These are phyloP conservation scores for Trilocha varians DNA, from an alignment of 2,888 invertebrate genomes.

Conservation along the genomic window DNA sequence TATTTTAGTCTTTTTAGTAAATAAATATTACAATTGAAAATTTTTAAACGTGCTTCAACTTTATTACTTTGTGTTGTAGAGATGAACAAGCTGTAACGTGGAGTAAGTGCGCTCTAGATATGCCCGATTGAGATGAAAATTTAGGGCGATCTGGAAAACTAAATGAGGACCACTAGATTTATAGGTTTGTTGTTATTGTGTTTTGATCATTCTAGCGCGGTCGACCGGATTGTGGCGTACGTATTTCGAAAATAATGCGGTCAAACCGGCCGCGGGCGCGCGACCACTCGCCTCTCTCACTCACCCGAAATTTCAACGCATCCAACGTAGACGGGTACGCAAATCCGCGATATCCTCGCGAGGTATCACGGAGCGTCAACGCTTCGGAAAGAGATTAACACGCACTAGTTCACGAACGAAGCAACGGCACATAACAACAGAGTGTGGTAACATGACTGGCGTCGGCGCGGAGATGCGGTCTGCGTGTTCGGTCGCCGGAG, in stretches of 20 bases:
- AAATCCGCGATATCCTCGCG: conserved; percentile 49
- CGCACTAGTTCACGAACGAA: conserved; percentile 58
- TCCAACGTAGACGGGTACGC: conserved; percentile 63
- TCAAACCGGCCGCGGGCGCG: conserved; percentile 67
- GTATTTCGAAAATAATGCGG: conserved; percentile 73
- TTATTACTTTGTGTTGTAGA: no score
- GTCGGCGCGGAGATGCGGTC: conserved; percentile 52
- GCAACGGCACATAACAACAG: conserved; percentile 56
- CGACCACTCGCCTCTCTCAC: conserved; percentile 62
- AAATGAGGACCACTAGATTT: conserved; percentile 36
- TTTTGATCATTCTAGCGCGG: conserved; percentile 66
- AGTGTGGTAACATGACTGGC: conserved; percentile 62
- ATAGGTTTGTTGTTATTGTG: conserved; percentile 62
- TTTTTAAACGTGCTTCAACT: no score
- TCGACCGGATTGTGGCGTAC: conserved; percentile 67
- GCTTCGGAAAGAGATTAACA: conserved; percentile 58
- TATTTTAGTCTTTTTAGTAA: background rate
- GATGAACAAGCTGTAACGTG: conserved; percentile 11
- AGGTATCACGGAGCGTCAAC: conserved; percentile 40
- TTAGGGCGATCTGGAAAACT: conserved; percentile 25
- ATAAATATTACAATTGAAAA: no score
- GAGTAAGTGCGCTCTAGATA: conserved; percentile 12
- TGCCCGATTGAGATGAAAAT: conserved; percentile 20
- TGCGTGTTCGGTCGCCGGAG: conserved; percentile 28
- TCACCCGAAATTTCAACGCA: conserved; percentile 71